These are phyloP conservation scores for Macaca fascicularis DNA, from an alignment of 2,113 vertebrate genomes.

Conservation along the genomic window DNA sequence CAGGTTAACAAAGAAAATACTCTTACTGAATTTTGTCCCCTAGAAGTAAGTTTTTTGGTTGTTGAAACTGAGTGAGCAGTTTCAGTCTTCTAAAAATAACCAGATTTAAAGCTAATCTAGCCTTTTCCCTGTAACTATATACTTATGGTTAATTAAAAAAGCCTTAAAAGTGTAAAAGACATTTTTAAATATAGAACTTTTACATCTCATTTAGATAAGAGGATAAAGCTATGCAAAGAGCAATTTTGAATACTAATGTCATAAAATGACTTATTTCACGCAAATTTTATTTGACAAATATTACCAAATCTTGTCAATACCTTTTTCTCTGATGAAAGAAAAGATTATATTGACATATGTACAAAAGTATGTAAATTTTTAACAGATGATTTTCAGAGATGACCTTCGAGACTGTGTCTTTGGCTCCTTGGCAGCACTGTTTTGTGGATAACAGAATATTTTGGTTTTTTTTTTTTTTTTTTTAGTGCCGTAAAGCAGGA, in stretches of 20 bases:
- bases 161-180: conserved; percentile 39
- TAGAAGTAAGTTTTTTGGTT: conserved; percentile 41
- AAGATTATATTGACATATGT: not conserved
- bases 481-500: conserved; percentile 90
- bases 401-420: not conserved
- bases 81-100: conserved; percentile 50
- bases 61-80: conserved; percentile 7
- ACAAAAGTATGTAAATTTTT: not conserved
- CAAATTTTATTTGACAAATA: conserved; percentile 35
- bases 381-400: conserved; percentile 2
- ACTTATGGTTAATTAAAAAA: conserved; percentile 62
- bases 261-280: conserved; percentile 49
- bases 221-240: conserved; percentile 45
- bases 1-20: conserved; percentile 28
- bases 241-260: conserved; percentile 42
- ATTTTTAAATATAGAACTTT: conserved; percentile 62
- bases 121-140: conserved; percentile 53
- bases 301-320: conserved; percentile 9
- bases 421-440: not conserved
- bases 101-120: conserved; percentile 57
- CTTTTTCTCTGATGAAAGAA: conserved; percentile 48
- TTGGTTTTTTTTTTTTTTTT: not conserved
- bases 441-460: not conserved
- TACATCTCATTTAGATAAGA: conserved; percentile 60
- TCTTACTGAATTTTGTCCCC: conserved; percentile 9